Base-by-base conservation (phyloP, 2,888 invertebrate species). In the Drosophila birchii region DNA sequence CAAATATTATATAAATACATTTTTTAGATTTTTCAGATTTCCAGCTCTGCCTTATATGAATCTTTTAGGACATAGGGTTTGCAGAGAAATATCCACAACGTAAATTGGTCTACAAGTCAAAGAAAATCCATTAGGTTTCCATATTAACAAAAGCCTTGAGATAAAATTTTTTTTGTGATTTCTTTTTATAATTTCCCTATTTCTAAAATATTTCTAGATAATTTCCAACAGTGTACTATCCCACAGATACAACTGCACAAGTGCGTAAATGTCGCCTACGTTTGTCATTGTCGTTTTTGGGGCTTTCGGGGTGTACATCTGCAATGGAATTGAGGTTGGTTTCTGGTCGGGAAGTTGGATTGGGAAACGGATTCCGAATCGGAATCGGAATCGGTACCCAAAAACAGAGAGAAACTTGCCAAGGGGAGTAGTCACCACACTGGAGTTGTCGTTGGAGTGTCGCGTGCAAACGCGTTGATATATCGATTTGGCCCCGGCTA, bases 401-500 rank as follows among this genome's bases (percentile, higher is more conserved):
- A n/a, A 36, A 23, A 53, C 16, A 23, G 23, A 32, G 23, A 9
- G 20, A 51, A 51, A 51, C 32, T 51, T 51, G 18, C 49, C 49
- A 32, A 14, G 14, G 49, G 49, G 44, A 44, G 23, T 44, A n/a
- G n/a, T n/a, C n/a, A n/a, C n/a, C n/a, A n/a, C 23, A 44, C 14
- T 49, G 26, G 26, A 26, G 49, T 49, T 14, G 43, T 51, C 32
- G 61, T 7, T 44, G 29, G 59, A 56, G 61, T 56, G 55, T 84
- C 70, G 86, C 79, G 71, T 86, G 88, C 87, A 76, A 84, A 68
- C 73, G 79, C 74, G 73, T 79, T 85, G 88, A 85, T 85, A 85
- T 83, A 85, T 85, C 78, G 84, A 85, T 86, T 79, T 69, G 78
- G 70, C 68, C 67, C 67, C 76, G 71, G 75, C 75, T 76, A 85